These are phyloP conservation scores for Plectropomus leopardus DNA, from an alignment of 2,113 vertebrate species.

Conservation along the genomic window DNA sequence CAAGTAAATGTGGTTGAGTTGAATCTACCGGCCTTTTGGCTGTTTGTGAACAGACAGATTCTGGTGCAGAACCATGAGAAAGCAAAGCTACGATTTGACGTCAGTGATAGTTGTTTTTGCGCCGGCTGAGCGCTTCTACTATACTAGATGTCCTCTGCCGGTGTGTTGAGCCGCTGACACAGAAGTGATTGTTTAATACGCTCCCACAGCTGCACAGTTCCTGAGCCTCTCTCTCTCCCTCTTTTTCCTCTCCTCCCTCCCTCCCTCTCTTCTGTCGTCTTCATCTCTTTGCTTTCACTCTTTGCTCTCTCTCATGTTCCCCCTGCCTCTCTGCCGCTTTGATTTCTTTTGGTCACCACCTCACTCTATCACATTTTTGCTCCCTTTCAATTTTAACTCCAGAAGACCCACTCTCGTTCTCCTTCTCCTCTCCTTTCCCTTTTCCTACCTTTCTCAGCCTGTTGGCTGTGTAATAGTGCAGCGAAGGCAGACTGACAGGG, in stretches of 20 bases:
- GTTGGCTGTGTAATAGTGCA: conserved; percentile 53
- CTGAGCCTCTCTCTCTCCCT: conserved; percentile 42
- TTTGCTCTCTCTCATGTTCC: conserved; percentile 29
- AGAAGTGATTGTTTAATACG: conserved; percentile 75
- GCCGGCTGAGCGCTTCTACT: conserved; percentile 38
- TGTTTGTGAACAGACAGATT: conserved; percentile 18
- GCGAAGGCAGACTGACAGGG: conserved; percentile 51
- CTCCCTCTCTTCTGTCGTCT: conserved; percentile 37
- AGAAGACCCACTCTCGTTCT: conserved; percentile 10
- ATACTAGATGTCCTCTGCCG: conserved; percentile 53
- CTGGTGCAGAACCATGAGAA: neutral
- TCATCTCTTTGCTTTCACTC: conserved; percentile 46
- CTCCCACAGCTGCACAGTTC: conserved; percentile 74
- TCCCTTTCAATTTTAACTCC: conserved; percentile 40
- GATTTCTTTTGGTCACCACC: conserved; percentile 45
- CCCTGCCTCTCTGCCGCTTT: conserved; percentile 18
- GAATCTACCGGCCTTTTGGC: neutral
- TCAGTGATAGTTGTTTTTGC: conserved; percentile 35
- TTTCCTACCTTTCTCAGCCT: conserved; percentile 43
- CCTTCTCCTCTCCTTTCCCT: conserved; percentile 1
- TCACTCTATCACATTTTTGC: conserved; percentile 30
- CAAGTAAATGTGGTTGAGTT: neutral
- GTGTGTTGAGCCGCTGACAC: conserved; percentile 72
- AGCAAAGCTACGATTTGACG: conserved; percentile 32
- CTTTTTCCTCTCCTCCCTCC: conserved; percentile 13